These are phyloP conservation scores for Rhodinocichla rosea DNA, from an alignment of 2,113 vertebrate species.

Conservation along the genomic window DNA sequence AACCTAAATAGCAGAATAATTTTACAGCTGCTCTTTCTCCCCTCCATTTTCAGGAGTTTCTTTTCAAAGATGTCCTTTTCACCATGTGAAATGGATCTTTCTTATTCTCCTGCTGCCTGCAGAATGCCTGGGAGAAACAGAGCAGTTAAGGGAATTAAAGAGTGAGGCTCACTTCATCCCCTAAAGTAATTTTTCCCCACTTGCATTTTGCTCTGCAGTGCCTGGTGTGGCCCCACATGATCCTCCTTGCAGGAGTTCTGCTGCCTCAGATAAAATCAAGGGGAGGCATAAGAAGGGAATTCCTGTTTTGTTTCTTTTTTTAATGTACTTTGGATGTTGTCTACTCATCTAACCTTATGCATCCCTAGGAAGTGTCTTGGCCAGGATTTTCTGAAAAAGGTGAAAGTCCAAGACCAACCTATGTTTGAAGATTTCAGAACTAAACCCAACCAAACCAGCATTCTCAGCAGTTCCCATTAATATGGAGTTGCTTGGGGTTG, in stretches of 20 bases:
- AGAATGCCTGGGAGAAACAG: not conserved
- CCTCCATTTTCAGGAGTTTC: not conserved
- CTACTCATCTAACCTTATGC: not conserved
- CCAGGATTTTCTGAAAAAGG: not conserved
- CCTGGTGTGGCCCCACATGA: not conserved
- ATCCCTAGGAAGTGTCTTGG: not conserved
- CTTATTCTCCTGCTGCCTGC: not conserved
- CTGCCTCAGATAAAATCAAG: not conserved
- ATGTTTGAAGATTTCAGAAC: not conserved
- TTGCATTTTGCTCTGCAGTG: not conserved
- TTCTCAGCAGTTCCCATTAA: not conserved
- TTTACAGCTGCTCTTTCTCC: not conserved
- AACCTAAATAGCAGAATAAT: not conserved
- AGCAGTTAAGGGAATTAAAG: not conserved
- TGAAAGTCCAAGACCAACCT: not conserved
- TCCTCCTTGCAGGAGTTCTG: not conserved
- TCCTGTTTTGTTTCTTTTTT: not conserved
- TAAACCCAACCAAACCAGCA: not conserved
- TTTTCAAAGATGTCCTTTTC: not conserved
- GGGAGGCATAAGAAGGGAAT: not conserved
- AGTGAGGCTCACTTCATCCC: not conserved
- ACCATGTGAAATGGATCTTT: not conserved
- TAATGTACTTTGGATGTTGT: not conserved
- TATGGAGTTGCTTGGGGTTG: not conserved
- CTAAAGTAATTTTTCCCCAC: not conserved